Evolutionary conservation across 2,113 vertebrate genomes (phyloP), one percentile per base, ranked within the genome.

Genomic region (Thamnophis sirtalis): DNA sequence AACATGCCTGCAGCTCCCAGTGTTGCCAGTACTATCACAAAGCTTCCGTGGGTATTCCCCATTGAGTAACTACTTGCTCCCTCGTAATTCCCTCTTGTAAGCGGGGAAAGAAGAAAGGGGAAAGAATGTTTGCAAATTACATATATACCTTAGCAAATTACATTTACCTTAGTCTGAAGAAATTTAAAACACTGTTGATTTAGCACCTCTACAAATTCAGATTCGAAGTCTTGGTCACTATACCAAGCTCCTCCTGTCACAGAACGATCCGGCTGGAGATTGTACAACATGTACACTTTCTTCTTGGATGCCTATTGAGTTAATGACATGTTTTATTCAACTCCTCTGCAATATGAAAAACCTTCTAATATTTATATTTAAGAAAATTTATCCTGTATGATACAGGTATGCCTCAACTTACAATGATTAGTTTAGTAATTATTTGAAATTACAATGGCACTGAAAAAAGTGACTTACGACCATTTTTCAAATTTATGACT

Each of bases 131-230:
- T 13, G 56, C n/a, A 84, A 60, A 53, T 84, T 26, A 91, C 24
- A 84, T 0, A 17, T 11, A 15, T 6, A 0, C 10, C 1, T 63
- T 43, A 43, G 43, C 43, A 43, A 43, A 43, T 43, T 43, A 43
- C 9, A 53, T 96, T 97, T 92, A 99, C 99, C 98, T 99, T 99
- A 92, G 98, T 98, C 95, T 99, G 98, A 15, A 99, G 97, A 94
- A 99, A 99, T 94, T 99, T 99, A 95, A 99, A 99, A 94, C 99
- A 99, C 95, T 99, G 99, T 93, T 99, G 99, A 96, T 99, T 99
- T 92, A 99, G 97, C 88, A 99, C 99, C 92, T 99, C 99, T 85
- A 99, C 99, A 94, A 99, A 99, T 96, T 99, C 99, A 0, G 99
- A 99, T 96, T 99, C 99, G n/a, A 99, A 99, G 95, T 99, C 99